Conservation (phyloP, 1,140 invertebrate species). For the Pseudobourletiella spinata region DNA sequence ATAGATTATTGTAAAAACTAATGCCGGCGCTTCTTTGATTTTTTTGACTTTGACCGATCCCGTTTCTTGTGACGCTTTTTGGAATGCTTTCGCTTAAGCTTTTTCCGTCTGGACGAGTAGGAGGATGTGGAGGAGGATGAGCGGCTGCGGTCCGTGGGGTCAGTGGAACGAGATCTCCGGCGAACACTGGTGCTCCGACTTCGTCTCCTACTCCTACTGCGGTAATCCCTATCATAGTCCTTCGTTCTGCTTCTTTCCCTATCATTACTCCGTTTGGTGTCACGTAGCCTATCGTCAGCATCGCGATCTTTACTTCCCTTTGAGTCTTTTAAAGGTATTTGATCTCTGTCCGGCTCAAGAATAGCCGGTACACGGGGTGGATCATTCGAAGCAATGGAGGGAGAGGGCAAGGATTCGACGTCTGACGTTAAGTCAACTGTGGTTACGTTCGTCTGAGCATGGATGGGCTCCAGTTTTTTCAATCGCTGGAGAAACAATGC, state of each 20-base stretch:
- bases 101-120: constrained; percentile 1
- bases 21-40: constrained; percentile 11
- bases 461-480: neutral
- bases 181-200: no score
- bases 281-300: no score
- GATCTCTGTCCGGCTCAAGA: no score
- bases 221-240: no score
- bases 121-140: constrained; percentile 2
- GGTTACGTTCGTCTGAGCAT: neutral
- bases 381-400: no score
- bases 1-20: no score
- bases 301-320: neutral
- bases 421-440: neutral
- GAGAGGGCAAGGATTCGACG: neutral
- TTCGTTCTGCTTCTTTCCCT: no score
- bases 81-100: constrained; percentile 17
- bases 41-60: constrained; percentile 9
- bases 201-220: no score
- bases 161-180: neutral
- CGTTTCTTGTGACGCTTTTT: constrained; percentile 15
- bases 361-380: no score
- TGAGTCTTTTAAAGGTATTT: no score
- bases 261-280: no score
- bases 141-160: neutral
- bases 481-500: constrained; percentile 24